Evolutionary conservation across 2,113 vertebrate species (phyloP).

Genomic region (Rostratula benghalensis): DNA sequence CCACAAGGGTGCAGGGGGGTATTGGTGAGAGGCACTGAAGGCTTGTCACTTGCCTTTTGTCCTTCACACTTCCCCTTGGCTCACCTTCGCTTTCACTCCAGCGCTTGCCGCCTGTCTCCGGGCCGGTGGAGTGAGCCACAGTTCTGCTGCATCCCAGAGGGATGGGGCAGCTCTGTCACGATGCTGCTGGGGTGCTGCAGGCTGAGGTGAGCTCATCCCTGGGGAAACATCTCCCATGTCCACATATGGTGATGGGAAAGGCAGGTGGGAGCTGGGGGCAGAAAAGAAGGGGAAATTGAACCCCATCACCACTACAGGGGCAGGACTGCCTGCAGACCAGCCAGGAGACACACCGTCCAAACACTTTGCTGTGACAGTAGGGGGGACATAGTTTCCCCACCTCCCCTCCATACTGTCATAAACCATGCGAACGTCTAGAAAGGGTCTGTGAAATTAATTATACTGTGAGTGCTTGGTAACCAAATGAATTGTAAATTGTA

Average conservation of each 20-base stretch:
- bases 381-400: neutral
- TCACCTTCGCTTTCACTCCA: neutral
- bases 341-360: neutral
- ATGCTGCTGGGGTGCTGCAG: neutral
- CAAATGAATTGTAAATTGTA: slow-evolving; percentile 84
- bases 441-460: slow-evolving; percentile 83
- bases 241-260: neutral
- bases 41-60: neutral
- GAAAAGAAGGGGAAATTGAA: neutral
- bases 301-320: neutral
- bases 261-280: neutral
- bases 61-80: neutral
- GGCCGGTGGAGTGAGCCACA: neutral
- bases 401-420: slow-evolving; percentile 18
- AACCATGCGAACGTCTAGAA: slow-evolving; percentile 62
- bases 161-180: neutral
- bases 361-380: neutral
- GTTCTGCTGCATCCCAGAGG: neutral
- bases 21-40: neutral
- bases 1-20: neutral
- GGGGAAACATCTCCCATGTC: neutral
- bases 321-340: neutral
- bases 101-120: neutral
- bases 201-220: neutral
- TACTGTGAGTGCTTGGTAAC: slow-evolving; percentile 77